Evolutionary conservation across 2,113 vertebrate species (phyloP).

Genomic region (Cercopithecus mona): DNA sequence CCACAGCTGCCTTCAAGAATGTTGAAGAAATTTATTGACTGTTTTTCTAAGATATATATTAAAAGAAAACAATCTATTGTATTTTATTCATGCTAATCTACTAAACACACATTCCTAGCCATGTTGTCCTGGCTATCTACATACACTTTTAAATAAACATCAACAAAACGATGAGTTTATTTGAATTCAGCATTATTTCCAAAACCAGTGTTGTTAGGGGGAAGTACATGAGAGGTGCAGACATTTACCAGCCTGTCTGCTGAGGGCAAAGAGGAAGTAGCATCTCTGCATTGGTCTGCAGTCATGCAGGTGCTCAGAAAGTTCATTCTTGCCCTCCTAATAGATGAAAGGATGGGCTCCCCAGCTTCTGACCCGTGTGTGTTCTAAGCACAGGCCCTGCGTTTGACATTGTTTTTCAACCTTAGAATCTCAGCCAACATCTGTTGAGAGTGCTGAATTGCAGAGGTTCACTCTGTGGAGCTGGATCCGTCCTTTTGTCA

Average conservation of each 20-base stretch:
- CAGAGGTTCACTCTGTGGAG: rapidly evolving
- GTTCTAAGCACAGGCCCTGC: neutral
- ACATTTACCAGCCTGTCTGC: neutral
- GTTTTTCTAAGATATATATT: neutral
- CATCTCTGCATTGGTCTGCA: neutral
- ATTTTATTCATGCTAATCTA: neutral
- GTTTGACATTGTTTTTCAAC: neutral
- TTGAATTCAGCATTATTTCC: neutral
- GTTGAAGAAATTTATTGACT: no score
- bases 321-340: no score
- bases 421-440: neutral
- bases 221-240: rapidly evolving
- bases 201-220: neutral
- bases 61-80: neutral
- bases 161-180: no score
- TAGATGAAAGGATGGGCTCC: no score
- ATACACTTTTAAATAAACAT: neutral
- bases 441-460: no score
- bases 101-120: no score
- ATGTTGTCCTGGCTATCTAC: no score
- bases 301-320: no score
- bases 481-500: neutral
- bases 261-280: no score
- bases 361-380: neutral
- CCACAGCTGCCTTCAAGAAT: neutral